phyloP scores from a whole-genome alignment of 37 sponge, comb jelly and placozoan genomes.

The Geodia barretti region DNA sequence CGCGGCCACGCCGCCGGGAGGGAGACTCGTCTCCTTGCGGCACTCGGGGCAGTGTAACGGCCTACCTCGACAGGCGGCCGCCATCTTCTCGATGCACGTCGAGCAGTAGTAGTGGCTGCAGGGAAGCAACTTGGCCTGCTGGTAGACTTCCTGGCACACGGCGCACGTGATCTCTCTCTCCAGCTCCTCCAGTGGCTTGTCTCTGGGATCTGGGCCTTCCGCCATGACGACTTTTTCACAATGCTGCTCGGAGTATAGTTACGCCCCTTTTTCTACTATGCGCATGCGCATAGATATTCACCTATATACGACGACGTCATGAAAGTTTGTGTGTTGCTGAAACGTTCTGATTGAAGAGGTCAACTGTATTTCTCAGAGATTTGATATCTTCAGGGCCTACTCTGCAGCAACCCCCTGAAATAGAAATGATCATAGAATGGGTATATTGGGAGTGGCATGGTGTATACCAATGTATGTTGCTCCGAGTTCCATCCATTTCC shows the following conservation, averaged over 20 bases:
- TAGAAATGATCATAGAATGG: too few species aligned
- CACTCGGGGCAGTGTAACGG: constrained; percentile 51
- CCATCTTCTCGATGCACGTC: constrained; percentile 30
- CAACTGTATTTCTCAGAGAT: background rate
- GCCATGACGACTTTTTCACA: too few species aligned
- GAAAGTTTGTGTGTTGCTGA: too few species aligned
- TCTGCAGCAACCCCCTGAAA: constrained; percentile 45
- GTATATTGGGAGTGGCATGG: too few species aligned
- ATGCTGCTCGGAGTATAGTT: too few species aligned
- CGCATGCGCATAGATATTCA: too few species aligned
- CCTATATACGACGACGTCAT: too few species aligned
- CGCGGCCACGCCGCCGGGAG: constrained; percentile 1
- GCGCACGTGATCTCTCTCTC: constrained; percentile 48
- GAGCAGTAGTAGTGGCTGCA: constrained; percentile 56
- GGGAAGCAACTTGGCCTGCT: constrained; percentile 40
- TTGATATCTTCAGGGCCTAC: constrained; percentile 6
- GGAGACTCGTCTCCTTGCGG: constrained; percentile 8
- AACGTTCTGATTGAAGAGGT: too few species aligned
- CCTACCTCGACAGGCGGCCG: constrained; percentile 1
- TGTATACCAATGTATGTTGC: too few species aligned
- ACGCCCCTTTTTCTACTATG: too few species aligned
- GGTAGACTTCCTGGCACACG: constrained; percentile 31
- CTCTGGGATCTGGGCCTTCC: too few species aligned
- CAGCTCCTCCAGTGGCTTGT: constrained; percentile 10
- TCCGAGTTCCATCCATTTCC: too few species aligned